Evolutionary conservation across 2,888 invertebrate genomes (phyloP), one percentile per base, ranked within the genome.

Genomic region (Erebia ligea): DNA sequence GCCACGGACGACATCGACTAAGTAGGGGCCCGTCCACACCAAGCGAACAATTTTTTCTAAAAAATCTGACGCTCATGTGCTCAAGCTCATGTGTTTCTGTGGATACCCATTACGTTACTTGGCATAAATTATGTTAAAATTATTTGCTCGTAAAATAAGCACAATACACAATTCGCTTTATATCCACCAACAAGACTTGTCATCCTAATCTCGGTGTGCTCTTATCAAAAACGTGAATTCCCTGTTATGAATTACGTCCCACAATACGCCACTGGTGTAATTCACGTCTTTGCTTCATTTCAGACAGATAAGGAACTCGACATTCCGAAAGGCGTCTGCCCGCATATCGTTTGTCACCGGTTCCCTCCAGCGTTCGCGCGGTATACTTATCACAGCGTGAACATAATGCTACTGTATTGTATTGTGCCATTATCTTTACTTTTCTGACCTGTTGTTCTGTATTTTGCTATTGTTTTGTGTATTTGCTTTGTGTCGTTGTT

Each of bases 331-430:
- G 70, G 84, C 85, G 84, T 86, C 89, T 87, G 90, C 90, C 89
- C 90, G 90, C 85, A 85, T 82, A 84, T 92, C 90, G 89, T 92
- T 92, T 92, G 90, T 91, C 90, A 91, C 86, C 52, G 67, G 61
- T 61, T 84, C 81, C 83, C 78, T 78, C 79, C 79, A 79, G 76
- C 74, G 77, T 78, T 82, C 80, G 72, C 72, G 67, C 50, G 52
- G 68, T 6, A 13, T 42, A 74, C 70, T 74, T 74, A 74, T 74
- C 74, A 70, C 72, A 50, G 56, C 59, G 79, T 40, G 72, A 68
- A 58, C 63, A 67, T 70, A 70, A 67, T 71, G 66, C 68, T 70
- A 66, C 70, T 63, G 72, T 72, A 72, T 72, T 73, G 72, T 72
- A 68, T 70, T 68, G 65, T 64, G 48, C 62, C 48, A 57, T 62